Evolutionary conservation across 2,888 invertebrate genomes (phyloP).

Genomic region (Aporophyla lueneburgensis): DNA sequence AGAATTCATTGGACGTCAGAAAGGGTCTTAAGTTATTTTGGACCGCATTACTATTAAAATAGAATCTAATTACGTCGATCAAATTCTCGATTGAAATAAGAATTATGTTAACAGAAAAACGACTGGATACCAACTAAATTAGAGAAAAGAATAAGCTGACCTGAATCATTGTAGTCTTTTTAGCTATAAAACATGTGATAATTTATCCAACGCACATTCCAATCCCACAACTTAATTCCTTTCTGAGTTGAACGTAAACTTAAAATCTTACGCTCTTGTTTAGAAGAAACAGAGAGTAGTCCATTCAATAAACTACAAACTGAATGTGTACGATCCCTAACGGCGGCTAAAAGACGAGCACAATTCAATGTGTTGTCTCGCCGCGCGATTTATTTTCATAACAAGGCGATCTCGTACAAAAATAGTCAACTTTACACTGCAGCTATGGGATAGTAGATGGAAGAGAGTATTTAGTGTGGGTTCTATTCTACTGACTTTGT

Average conservation of each 20-base stretch:
- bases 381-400: slow-evolving; percentile 81
- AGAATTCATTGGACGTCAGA: background rate
- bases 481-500: slow-evolving; percentile 4
- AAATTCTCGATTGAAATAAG: background rate
- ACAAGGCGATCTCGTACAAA: slow-evolving; percentile 72
- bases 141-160: background rate
- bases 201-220: background rate
- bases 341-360: slow-evolving; percentile 64
- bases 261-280: slow-evolving; percentile 17
- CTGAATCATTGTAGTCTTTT: background rate
- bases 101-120: background rate
- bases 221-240: background rate
- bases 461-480: slow-evolving; percentile 11
- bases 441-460: slow-evolving; percentile 14
- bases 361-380: slow-evolving; percentile 76
- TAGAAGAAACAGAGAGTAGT: slow-evolving; percentile 8
- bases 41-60: background rate
- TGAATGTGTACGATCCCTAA: slow-evolving; percentile 53
- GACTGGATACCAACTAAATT: background rate
- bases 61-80: background rate
- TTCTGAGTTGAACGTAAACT: slow-evolving; percentile 20
- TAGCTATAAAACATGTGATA: background rate
- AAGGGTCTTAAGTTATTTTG: background rate
- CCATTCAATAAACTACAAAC: slow-evolving; percentile 25
- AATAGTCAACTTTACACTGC: slow-evolving; percentile 64